A percentile compares a stretch with the other conserved stretches of the same genome.
phyloP scores from a whole-genome alignment of 1,140 invertebrate genomes.

The Pseudomyrmex sp. region DNA sequence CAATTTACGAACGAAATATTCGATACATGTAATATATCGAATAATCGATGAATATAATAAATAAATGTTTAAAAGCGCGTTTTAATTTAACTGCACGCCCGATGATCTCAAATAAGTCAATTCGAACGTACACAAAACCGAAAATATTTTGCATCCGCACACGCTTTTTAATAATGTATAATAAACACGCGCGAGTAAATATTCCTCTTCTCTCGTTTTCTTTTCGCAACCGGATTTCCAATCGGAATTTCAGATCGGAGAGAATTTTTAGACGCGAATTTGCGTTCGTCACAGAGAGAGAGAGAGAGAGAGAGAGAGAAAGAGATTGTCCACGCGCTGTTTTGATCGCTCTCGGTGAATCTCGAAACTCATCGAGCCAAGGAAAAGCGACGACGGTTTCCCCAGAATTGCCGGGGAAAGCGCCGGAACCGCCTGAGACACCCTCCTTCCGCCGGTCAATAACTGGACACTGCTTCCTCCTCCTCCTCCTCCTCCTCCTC shows the following conservation, averaged over 20 bases:
- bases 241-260: neutral
- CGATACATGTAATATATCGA: constrained; percentile 53
- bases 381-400: constrained; percentile 51
- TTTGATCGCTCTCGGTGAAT: neutral
- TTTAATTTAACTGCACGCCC: constrained; percentile 39
- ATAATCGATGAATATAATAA: constrained; percentile 54
- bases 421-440: constrained; percentile 74
- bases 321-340: too few species aligned
- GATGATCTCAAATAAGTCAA: constrained; percentile 22
- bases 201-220: neutral
- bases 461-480: constrained; percentile 80
- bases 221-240: neutral
- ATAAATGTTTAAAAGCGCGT: constrained; percentile 39
- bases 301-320: too few species aligned
- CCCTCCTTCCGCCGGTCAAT: constrained; percentile 81
- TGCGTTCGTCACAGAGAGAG: too few species aligned
- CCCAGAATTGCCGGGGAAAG: constrained; percentile 59
- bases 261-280: too few species aligned
- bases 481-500: constrained; percentile 62
- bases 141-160: neutral
- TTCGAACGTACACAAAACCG: constrained; percentile 11
- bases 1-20: constrained; percentile 50
- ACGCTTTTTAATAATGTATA: neutral
- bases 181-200: too few species aligned
- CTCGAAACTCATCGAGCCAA: constrained; percentile 15